These are phyloP conservation scores for Plebejus melissa DNA, from an alignment of 2,888 invertebrate species.

Conservation along the genomic window DNA sequence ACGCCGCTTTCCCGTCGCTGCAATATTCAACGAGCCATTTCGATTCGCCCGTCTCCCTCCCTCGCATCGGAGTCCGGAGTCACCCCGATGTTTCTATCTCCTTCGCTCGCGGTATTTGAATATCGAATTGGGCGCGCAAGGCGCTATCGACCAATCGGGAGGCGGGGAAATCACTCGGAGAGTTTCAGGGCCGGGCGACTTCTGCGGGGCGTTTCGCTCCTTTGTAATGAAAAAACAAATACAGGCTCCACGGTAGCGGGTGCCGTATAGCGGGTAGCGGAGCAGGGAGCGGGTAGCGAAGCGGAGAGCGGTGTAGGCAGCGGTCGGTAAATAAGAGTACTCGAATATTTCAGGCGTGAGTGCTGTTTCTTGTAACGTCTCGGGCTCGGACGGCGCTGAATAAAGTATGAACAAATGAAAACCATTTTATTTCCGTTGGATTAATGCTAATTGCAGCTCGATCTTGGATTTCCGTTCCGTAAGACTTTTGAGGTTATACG, in stretches of 20 bases:
- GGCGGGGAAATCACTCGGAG: conserved; percentile 62
- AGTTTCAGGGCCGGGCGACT: conserved; percentile 57
- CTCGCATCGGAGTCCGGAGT: conserved; percentile 19
- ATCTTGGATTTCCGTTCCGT: neutral
- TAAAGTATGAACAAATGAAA: conserved; percentile 58
- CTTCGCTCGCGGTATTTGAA: conserved; percentile 46
- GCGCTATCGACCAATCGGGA: conserved; percentile 55
- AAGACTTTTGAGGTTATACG: neutral
- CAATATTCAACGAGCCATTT: conserved; percentile 59
- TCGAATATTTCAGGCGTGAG: conserved; percentile 71
- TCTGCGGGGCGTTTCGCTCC: conserved; percentile 64
- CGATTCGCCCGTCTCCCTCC: conserved; percentile 47
- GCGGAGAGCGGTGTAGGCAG: conserved; percentile 36
- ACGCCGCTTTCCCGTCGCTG: conserved; percentile 66
- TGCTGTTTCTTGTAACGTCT: conserved; percentile 74
- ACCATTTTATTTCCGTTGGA: conserved; percentile 21
- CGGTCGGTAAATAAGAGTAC: conserved; percentile 62
- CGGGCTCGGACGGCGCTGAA: conserved; percentile 70
- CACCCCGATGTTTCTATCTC: conserved; percentile 43
- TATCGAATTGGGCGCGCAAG: conserved; percentile 57
- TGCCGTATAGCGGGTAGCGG: conserved; percentile 28
- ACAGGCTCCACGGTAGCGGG: conserved; percentile 46
- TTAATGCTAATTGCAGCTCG: neutral
- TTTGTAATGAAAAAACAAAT: conserved; percentile 76
- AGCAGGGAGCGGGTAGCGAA: conserved; percentile 37